Evolutionary conservation across 1,140 invertebrate genomes (phyloP), one percentile per base, ranked within the genome.

Genomic region (Trichonephila clavata): DNA sequence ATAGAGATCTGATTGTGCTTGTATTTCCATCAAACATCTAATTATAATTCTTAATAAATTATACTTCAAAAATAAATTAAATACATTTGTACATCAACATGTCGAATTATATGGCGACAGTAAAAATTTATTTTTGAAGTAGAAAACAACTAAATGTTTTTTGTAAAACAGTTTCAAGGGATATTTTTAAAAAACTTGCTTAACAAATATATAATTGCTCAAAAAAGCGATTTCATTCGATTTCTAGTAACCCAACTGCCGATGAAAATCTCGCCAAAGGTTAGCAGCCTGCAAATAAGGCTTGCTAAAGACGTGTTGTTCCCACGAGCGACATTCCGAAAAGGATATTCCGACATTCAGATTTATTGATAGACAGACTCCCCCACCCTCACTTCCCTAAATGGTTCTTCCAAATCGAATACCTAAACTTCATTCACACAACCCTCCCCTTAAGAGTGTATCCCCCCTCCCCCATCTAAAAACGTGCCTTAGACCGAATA

Each of bases 291-390:
- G 86, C 86, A 87, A 87, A 87, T 87, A 87, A 87, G 39, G 86
- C 80, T 18, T 14, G 61, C 80, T 8, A 63, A 87, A 93, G 92
- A 93, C 83, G 57, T 77, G 86, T 80, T 60, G 71, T 88, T 93
- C 92, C 92, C 92, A 87, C 65, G 92, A 93, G 92, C 71, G 92
- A 88, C 92, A 93, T 93, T 93, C 39, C 27, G n/a, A 57, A 88
- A n/a, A 65, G 92, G 50, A 87, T 87, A 93, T 93, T 88, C 60
- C 92, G 92, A 93, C 92, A 93, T 93, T 93, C 92, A 93, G 92
- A 93, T 93, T 93, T 93, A 93, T 93, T 93, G 92, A 93, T 93
- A 93, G 92, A 80, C 60, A 90, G 71, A 59, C 89, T 61, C 57
- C 59, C 90, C 81, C 71, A 24, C 16, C 20, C 92, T 50, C 57